A percentile compares a stretch with the other conserved stretches of the same genome.
Evolutionary conservation across 2,888 invertebrate genomes (phyloP).

Genomic region (Punctoribates punctum): DNA sequence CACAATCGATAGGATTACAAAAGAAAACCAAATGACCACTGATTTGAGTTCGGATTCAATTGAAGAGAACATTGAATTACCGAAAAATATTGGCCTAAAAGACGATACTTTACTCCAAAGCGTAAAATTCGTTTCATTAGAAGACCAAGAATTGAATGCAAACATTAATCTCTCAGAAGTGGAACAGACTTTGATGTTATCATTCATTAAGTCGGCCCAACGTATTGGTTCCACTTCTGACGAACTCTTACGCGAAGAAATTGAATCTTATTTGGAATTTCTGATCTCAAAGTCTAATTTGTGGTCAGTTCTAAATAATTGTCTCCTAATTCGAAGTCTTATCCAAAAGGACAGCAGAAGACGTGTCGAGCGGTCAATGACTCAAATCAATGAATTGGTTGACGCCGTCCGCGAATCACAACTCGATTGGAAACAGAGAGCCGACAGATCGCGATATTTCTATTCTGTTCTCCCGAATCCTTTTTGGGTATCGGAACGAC

Average conservation of each 20-base stretch:
- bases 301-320: conserved; percentile 71
- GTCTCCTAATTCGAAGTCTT: conserved; percentile 70
- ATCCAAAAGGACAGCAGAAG: conserved; percentile 73
- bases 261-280: conserved; percentile 68
- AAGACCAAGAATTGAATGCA: conserved; percentile 52
- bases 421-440: conserved; percentile 55
- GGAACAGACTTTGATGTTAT: conserved; percentile 73
- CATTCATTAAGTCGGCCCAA: conserved; percentile 64
- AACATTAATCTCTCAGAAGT: conserved; percentile 60
- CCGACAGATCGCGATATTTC: conserved; percentile 60
- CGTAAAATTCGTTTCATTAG: conserved; percentile 65
- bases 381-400: conserved; percentile 69
- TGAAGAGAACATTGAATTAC: conserved; percentile 38
- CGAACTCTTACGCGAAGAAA: conserved; percentile 73
- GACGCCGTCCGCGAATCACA: conserved; percentile 60
- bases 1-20: conserved; percentile 59
- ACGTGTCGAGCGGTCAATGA: conserved; percentile 80
- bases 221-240: conserved; percentile 66
- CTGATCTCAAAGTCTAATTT: conserved; percentile 64
- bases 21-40: not conserved
- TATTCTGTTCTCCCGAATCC: conserved; percentile 70
- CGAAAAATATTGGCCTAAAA: conserved; percentile 65
- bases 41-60: not conserved
- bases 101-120: conserved; percentile 82
- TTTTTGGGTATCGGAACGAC: conserved; percentile 71